Percentiles rank a stretch among this genome's conserved stretches.
phyloP scores from a whole-genome alignment of 1,140 invertebrate species.

The Hestina assimilis region DNA sequence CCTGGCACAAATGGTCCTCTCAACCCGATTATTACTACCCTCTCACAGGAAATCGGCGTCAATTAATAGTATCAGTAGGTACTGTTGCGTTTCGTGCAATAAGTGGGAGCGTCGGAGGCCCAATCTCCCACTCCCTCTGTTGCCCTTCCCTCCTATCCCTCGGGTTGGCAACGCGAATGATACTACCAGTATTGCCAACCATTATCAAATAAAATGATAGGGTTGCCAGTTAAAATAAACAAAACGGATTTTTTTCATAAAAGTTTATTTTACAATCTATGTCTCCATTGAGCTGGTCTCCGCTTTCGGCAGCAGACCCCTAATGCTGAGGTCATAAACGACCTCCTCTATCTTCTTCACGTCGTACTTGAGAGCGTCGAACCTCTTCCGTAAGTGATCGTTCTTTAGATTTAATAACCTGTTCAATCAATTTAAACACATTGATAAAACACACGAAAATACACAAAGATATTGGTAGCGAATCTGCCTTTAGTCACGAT shows the following conservation, averaged over 20 bases:
- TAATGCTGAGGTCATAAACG: slow-evolving; percentile 94
- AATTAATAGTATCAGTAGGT: too few species aligned
- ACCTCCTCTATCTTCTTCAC: slow-evolving; percentile 97
- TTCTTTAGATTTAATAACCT: slow-evolving; percentile 94
- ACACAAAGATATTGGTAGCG: too few species aligned
- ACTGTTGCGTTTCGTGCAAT: too few species aligned
- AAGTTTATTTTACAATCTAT: background rate
- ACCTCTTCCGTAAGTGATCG: slow-evolving; percentile 91
- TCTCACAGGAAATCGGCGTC: too few species aligned
- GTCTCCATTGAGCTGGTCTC: background rate
- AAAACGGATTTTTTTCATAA: background rate
- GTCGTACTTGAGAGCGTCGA: slow-evolving; percentile 95
- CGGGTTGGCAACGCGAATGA: too few species aligned
- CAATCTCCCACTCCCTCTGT: too few species aligned
- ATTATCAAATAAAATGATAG: background rate
- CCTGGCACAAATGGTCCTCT: too few species aligned
- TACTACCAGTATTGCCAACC: background rate
- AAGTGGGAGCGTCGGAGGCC: too few species aligned
- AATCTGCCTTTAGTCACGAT: too few species aligned
- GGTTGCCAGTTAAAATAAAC: background rate
- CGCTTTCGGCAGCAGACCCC: slow-evolving; percentile 82
- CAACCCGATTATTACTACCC: too few species aligned
- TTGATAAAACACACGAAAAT: background rate
- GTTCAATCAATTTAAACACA: slow-evolving; percentile 4
- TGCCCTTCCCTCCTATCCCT: too few species aligned